These are phyloP conservation scores for Tachysurus vachellii DNA, from an alignment of 2,113 vertebrate species.

Conservation along the genomic window DNA sequence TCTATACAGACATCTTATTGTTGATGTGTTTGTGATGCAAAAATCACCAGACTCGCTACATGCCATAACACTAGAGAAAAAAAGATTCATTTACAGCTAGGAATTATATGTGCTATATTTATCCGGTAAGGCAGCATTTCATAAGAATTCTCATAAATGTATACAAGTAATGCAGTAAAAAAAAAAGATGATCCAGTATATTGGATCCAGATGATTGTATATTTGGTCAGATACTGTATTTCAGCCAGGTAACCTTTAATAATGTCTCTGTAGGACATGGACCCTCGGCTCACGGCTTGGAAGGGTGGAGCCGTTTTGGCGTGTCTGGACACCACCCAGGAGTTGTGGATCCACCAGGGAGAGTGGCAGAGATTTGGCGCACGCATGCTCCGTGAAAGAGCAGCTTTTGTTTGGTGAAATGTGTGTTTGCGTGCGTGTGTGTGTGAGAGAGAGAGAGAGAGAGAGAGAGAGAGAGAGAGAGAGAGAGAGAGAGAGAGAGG, in stretches of 20 bases:
- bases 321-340: slow-evolving; percentile 94
- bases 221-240: background rate
- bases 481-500: no score
- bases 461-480: no score
- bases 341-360: slow-evolving; percentile 94
- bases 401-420: slow-evolving; percentile 90
- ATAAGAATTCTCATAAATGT: background rate
- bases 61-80: background rate
- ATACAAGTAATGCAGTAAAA: background rate
- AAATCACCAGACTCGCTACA: background rate
- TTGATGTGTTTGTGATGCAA: background rate
- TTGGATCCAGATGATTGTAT: no score
- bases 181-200: background rate
- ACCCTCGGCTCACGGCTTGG: slow-evolving; percentile 91
- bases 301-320: slow-evolving; percentile 94
- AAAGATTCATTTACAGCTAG: background rate
- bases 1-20: background rate
- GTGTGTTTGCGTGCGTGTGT: background rate
- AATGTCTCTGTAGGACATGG: slow-evolving; percentile 82
- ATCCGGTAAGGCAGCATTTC: background rate
- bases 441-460: background rate
- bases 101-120: background rate
- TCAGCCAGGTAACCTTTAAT: background rate
- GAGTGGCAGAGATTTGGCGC: slow-evolving; percentile 96
- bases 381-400: slow-evolving; percentile 91